A percentile compares a stretch with the other conserved stretches of the same genome.
phyloP scores from a whole-genome alignment of 2,113 vertebrate species.

The Pristiophorus japonicus region DNA sequence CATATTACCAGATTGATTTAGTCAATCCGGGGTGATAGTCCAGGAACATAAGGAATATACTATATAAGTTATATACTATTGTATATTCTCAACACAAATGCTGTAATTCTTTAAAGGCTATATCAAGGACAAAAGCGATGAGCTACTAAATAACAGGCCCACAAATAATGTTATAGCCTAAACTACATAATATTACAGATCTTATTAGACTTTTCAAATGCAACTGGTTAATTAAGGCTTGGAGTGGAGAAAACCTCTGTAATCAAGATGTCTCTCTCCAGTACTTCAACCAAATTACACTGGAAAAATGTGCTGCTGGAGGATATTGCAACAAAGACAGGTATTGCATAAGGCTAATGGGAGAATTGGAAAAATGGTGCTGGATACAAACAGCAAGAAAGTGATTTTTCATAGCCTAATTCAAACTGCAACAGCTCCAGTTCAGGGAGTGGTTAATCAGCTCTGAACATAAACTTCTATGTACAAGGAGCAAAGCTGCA shows the following conservation, averaged over 20 bases:
- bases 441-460: background rate
- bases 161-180: background rate
- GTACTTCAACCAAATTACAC: background rate
- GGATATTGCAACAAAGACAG: background rate
- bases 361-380: background rate
- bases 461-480: background rate
- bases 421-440: background rate
- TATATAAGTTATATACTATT: too few relatives aligned
- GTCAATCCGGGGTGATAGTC: background rate
- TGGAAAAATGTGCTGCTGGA: background rate
- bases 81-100: background rate
- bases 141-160: background rate
- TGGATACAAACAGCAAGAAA: background rate
- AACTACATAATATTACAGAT: background rate
- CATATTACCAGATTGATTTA: background rate
- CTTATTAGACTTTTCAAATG: background rate
- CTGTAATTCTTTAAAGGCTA: background rate
- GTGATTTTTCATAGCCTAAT: conserved; percentile 7
- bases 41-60: background rate
- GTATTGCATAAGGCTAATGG: too few relatives aligned
- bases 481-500: background rate
- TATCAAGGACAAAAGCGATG: background rate
- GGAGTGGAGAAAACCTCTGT: background rate
- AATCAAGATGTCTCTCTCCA: background rate
- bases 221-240: background rate